Evolutionary conservation across 2,888 invertebrate species (phyloP).

Genomic region (Cheilosia impressa): DNA sequence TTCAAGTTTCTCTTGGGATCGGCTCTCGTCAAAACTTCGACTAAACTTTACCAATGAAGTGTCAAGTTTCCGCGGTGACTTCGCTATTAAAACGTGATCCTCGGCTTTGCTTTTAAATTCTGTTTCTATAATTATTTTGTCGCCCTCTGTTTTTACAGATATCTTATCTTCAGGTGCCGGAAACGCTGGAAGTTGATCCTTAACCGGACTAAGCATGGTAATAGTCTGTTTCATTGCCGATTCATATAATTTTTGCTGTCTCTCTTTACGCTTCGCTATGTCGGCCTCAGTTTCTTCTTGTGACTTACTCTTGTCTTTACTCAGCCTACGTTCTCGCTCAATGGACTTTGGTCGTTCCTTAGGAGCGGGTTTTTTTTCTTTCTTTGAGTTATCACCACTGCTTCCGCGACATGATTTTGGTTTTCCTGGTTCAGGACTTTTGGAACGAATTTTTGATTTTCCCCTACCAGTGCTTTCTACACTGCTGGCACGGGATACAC

Average conservation of each 20-base stretch:
- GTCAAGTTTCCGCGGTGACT: conserved; percentile 89
- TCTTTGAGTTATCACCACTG: conserved; percentile 78
- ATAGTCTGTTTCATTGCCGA: conserved; percentile 90
- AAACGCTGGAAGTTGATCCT: conserved; percentile 88
- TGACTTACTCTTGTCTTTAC: conserved; percentile 87
- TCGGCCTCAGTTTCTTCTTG: conserved; percentile 90
- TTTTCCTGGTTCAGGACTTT: conserved; percentile 79
- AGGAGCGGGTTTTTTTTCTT: conserved; percentile 84
- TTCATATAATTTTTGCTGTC: conserved; percentile 90
- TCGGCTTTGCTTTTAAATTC: conserved; percentile 90
- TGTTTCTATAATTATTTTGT: conserved; percentile 88
- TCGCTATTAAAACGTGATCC: conserved; percentile 90
- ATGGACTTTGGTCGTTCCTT: conserved; percentile 89
- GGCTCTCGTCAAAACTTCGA: conserved; percentile 87
- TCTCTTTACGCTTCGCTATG: conserved; percentile 88
- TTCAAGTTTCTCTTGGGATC: conserved; percentile 84
- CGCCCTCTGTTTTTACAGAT: conserved; percentile 88
- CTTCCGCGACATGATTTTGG: conserved; percentile 84
- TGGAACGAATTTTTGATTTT: conserved; percentile 77
- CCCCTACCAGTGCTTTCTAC: conserved; percentile 82
- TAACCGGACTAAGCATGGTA: conserved; percentile 89
- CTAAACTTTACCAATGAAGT: conserved; percentile 86
- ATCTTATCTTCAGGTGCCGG: conserved; percentile 90
- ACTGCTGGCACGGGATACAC: conserved; percentile 83
- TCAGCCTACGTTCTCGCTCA: conserved; percentile 85